Evolutionary conservation across 2,797 vertebrate genomes (phyloP).

Genomic region (Zalophus californianus): DNA sequence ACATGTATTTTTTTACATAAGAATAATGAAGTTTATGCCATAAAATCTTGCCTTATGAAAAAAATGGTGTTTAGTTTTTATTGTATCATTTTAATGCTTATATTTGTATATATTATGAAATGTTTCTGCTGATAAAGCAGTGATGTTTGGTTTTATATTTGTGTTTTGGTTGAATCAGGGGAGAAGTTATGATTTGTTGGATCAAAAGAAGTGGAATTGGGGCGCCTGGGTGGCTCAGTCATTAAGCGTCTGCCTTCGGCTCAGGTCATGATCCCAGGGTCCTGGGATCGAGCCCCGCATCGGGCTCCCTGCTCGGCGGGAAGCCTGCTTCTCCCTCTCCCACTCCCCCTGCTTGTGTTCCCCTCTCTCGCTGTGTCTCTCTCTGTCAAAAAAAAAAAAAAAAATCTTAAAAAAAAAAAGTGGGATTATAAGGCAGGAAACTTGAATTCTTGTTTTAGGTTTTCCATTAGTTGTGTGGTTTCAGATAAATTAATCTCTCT

Average conservation of each 20-base stretch:
- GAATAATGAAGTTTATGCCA: neutral
- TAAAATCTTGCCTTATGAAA: constrained; percentile 2
- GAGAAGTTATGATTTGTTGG: neutral
- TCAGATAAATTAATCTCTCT: neutral
- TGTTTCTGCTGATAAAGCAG: neutral
- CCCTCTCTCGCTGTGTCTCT: no score
- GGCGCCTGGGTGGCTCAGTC: no score
- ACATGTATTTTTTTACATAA: neutral
- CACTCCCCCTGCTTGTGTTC: no score
- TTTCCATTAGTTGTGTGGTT: neutral
- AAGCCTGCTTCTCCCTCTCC: no score
- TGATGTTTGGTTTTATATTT: neutral
- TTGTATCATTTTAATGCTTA: constrained; percentile 29
- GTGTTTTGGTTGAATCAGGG: neutral
- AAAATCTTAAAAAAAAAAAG: no score
- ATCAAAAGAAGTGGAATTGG: neutral
- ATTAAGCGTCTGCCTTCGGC: no score
- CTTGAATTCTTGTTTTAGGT: neutral
- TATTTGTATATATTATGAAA: neutral
- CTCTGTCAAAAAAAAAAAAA: no score
- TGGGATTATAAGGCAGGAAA: neutral
- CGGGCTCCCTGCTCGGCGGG: no score
- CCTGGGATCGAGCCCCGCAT: no score
- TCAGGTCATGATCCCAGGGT: no score
- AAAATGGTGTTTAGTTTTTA: neutral